Base-by-base conservation (phyloP, 2,888 invertebrate species). In the Vesta saturnalis region DNA sequence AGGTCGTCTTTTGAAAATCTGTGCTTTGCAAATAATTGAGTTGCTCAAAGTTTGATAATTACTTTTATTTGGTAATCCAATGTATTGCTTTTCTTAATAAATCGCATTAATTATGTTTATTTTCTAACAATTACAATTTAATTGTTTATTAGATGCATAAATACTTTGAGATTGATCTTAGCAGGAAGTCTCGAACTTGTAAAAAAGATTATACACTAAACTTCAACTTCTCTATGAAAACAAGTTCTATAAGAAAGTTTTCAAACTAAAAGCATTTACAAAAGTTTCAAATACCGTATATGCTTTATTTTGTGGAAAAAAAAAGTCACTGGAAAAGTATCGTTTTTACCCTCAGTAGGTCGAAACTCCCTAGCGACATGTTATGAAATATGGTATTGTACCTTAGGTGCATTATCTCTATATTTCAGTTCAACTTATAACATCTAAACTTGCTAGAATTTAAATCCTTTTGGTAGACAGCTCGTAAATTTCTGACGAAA, bases 381-480 rank as follows among this genome's bases (percentile, higher is more conserved):
- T 65, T 65, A 65, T 65, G 65, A 65, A 60, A 60, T 65, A 65
- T 60, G 65, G 60, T 56, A 65, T 65, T 60, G 59, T 56, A 56
- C 55, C 43, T 30, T 56, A 55, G 55, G 55, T 60, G 65, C 59
- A 65, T 65, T 65, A 60, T 65, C 39, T 15, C 21, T 52, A 52
- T 64, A 52, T 35, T 64, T 49, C 39, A 19, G 2, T 19, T 10
- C 57, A 58, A 58, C 49, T 49, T 58, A 57, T 63, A 35, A 6
- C 18, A 22, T 19, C 10, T 4, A 18, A 6, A 22, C 55, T 3
- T 4, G 57, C n/a, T 22, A 18, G 14, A 43, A 61, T 52, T 61
- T 39, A 35, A 52, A 60, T 60, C 16, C 18, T 19, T 21, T 2
- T 6, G 30, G 1, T n/a, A 14, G 52, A 18, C 54, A 10, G 18